Evolutionary conservation across 2,797 vertebrate genomes (phyloP), one percentile per base, ranked within the genome.

Genomic region (Pangasius mekongensis): DNA sequence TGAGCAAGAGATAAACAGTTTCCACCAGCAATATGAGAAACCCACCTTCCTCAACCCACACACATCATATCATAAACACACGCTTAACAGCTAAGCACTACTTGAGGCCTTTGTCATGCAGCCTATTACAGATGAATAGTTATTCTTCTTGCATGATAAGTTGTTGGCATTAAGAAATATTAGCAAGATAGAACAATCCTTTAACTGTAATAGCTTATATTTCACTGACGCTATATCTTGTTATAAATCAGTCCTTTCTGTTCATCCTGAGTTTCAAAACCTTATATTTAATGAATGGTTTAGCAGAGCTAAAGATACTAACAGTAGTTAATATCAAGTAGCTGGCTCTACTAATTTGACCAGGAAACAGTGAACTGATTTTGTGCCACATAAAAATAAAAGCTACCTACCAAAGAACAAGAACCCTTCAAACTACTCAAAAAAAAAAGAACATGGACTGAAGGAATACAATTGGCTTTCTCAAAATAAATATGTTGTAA

Each of bases 1-100:
- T 95, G 94, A 94, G 92, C 92, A 92, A 91, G 92, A 95, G 95
- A 96, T 95, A 94, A 95, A 95, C 94, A 92, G 87, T 92, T 93
- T 88, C 89, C 85, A 83, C 91, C 52, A 86, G 87, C 78, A 90
- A 76, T 24, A 78, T 52, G 36, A 81, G 69, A 89, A 88, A 84
- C 27, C 74, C 49, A 64, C 47, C 30, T 76, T 22, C 64, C 33
- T 82, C 39, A 86, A 58, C 83, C 82, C 78, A 69, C 84, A 85
- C 84, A 88, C 80, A 86, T 71, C 39, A 49, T 27, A 67, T n/a
- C n/a, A 77, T 81, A 88, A 76, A 87, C 78, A 76, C 73, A 73
- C 39, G n/a, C 56, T 71, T 52, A 69, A 60, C 58, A 77, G n/a
- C 43, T 84, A 36, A 13, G 64, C 64, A 69, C 20, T 52, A 54